These are phyloP conservation scores for Oryzias melastigma DNA, from an alignment of 2,113 vertebrate genomes.

Conservation along the genomic window DNA sequence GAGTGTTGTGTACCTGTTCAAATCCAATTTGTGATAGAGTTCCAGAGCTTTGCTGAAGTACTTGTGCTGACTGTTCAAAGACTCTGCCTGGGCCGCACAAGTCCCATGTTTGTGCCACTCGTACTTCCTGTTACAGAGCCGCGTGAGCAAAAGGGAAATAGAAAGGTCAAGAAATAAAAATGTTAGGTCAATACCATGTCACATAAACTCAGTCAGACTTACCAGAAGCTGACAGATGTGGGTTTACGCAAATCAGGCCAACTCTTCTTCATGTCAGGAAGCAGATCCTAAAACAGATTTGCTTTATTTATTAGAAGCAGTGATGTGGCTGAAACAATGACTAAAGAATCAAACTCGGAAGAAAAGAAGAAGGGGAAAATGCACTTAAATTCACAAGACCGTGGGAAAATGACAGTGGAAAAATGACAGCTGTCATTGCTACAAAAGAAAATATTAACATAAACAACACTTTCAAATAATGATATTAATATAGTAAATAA, in stretches of 20 bases:
- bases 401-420: too few relatives aligned
- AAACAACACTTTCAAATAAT: too few relatives aligned
- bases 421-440: too few relatives aligned
- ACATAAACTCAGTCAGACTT: slow-evolving; percentile 1
- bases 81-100: slow-evolving; percentile 57
- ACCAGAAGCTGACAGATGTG: slow-evolving; percentile 56
- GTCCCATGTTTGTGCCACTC: slow-evolving; percentile 74
- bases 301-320: not conserved
- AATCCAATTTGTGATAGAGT: slow-evolving; percentile 67
- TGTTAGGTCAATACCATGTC: not conserved
- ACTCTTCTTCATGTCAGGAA: slow-evolving; percentile 64
- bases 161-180: not conserved
- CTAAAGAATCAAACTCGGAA: not conserved
- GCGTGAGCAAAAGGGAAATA: not conserved
- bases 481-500: too few relatives aligned
- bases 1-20: slow-evolving; percentile 49
- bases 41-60: slow-evolving; percentile 71
- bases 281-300: slow-evolving; percentile 57
- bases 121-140: slow-evolving; percentile 60
- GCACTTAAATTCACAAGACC: too few relatives aligned
- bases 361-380: not conserved
- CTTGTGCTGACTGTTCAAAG: slow-evolving; percentile 66
- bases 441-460: too few relatives aligned
- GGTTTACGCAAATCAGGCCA: slow-evolving; percentile 65
- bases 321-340: not conserved